Evolutionary conservation across 1,140 invertebrate species (phyloP), one percentile per base, ranked within the genome.

Genomic region (Nasonia giraulti): DNA sequence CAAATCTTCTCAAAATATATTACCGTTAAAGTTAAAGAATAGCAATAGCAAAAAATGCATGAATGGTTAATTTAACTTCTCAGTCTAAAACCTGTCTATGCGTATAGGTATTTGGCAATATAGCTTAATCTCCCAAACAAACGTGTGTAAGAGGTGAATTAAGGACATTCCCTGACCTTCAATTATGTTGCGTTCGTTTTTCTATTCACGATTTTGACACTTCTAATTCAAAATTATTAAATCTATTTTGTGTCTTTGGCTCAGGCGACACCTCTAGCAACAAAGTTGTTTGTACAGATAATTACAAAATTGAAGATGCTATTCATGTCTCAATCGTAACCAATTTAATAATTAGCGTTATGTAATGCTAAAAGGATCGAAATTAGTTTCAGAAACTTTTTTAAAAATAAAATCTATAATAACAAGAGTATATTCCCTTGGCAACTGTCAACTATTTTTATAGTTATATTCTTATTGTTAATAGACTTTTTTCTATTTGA

Each of bases 181-280:
- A 81, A 33, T 81, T 17, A 47, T 6, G 10, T n/a, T 81, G 66
- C 44, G 27, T 71, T 80, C 62, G 3, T 80, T 50, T 77, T 62
- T 79, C 27, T 66, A 66, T 79, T 68, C 20, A 68, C 20, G 7
- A 79, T 68, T 79, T 10, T 66, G 17, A 20, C 20, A 66, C 62
- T 66, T 23, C 17, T 66, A n/a, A 66, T 66, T 66, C n/a, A 44
- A 44, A 10, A 44, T 44, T 44, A 44, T 44, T 44, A 44, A 44
- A 44, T 44, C 40, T 44, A 44, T 44, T 44, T 44, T 44, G 40
- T 44, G 6, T 44, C 8, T 8, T 44, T 44, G 8, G 40, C 10
- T 44, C 40, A 8, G 8, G 10, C 10, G 8, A 44, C 40, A 44
- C 7, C 8, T 44, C 40, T 44, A 44, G 7, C 62, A 14, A 66